Percentiles rank a stretch among this genome's conserved stretches.
Evolutionary conservation across 2,888 invertebrate species (phyloP).

Genomic region (Clepsis dumicolana): DNA sequence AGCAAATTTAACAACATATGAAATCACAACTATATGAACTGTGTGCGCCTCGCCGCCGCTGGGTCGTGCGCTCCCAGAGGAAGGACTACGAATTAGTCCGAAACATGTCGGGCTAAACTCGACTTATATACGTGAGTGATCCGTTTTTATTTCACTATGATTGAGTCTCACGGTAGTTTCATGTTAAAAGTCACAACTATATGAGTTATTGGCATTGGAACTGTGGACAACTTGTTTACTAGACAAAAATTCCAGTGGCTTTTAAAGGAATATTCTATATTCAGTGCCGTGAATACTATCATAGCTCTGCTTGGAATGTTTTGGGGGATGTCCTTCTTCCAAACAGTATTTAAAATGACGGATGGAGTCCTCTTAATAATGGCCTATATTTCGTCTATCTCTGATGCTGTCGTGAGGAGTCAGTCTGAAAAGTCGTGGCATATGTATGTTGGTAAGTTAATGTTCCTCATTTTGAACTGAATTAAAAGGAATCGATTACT

Average conservation of each 20-base stretch:
- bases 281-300: constrained; percentile 44
- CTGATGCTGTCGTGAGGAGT: constrained; percentile 38
- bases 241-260: constrained; percentile 47
- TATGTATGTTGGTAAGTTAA: constrained; percentile 45
- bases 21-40: too few species aligned
- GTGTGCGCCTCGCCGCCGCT: too few species aligned
- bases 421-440: constrained; percentile 45
- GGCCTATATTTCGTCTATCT: constrained; percentile 40
- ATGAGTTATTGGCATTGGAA: constrained; percentile 28
- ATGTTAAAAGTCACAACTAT: constrained; percentile 37
- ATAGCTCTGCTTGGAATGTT: constrained; percentile 43
- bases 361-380: constrained; percentile 43
- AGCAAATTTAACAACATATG: too few species aligned
- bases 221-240: constrained; percentile 44
- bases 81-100: too few species aligned
- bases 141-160: constrained; percentile 23
- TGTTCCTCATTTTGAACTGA: neutral
- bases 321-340: constrained; percentile 44
- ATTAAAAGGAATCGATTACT: too few species aligned
- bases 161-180: constrained; percentile 35
- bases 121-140: too few species aligned
- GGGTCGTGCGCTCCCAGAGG: too few species aligned
- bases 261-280: constrained; percentile 44
- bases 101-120: too few species aligned
- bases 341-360: constrained; percentile 42